phyloP scores from a whole-genome alignment of 1,140 invertebrate genomes.

The Euwallacea similis region DNA sequence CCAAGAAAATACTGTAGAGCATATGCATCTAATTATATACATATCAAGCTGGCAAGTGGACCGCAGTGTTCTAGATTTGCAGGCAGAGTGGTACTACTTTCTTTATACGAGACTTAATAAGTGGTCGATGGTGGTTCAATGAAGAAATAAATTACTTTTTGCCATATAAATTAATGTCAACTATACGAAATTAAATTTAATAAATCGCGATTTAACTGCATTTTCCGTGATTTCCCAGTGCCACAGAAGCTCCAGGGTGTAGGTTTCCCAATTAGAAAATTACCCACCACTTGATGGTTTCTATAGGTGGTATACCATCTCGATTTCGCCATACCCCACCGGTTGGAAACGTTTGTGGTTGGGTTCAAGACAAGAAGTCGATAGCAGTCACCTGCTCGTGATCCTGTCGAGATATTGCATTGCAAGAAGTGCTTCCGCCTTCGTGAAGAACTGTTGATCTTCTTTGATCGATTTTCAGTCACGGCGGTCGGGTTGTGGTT shows the following conservation, averaged over 20 bases:
- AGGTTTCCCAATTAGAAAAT: no score
- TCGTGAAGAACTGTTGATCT: no score
- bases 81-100: conserved; percentile 10
- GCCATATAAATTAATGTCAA: no score
- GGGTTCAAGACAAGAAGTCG: conserved; percentile 9
- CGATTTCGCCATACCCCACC: conserved; percentile 11
- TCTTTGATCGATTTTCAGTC: no score
- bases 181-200: no score
- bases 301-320: background rate
- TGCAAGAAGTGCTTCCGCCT: conserved; percentile 5
- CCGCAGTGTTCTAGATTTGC: conserved; percentile 21
- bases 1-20: background rate
- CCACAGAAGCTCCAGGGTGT: no score
- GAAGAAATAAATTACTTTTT: no score
- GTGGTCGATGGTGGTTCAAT: no score
- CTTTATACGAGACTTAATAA: conserved; percentile 2
- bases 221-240: no score
- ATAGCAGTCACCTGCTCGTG: conserved; percentile 8
- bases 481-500: no score
- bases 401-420: conserved; percentile 5
- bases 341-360: background rate
- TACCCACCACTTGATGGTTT: no score
- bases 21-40: conserved; percentile 13
- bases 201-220: no score
- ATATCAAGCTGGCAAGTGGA: conserved; percentile 20